These are phyloP conservation scores for Simalia tracyae DNA, from an alignment of 2,797 vertebrate species.

Conservation along the genomic window DNA sequence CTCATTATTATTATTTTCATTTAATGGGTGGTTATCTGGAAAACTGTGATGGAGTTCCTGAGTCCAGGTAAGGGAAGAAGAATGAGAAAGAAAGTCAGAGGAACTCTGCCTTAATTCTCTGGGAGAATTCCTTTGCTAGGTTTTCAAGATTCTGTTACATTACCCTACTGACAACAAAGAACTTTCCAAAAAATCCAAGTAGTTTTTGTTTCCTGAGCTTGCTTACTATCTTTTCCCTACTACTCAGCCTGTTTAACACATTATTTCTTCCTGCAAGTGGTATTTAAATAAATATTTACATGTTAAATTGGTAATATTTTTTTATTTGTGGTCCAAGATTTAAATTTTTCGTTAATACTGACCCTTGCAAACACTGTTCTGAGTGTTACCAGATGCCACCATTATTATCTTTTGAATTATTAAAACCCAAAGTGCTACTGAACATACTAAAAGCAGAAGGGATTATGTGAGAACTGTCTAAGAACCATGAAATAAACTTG, in stretches of 20 bases:
- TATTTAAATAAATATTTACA: neutral
- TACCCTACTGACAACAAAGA: neutral
- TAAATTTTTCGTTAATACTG: neutral
- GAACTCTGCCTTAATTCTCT: neutral
- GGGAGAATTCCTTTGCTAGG: neutral
- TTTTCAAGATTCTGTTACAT: neutral
- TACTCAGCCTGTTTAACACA: neutral
- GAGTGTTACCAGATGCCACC: neutral
- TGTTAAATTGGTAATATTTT: neutral
- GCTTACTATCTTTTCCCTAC: neutral
- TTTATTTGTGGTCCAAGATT: neutral
- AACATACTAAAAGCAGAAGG: neutral
- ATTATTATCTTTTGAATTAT: conserved; percentile 7
- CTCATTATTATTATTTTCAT: neutral
- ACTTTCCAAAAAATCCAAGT: neutral
- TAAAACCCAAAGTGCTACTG: neutral
- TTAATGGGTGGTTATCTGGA: neutral
- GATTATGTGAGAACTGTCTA: neutral
- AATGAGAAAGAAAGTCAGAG: neutral
- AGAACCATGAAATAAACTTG: neutral
- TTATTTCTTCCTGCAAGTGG: neutral
- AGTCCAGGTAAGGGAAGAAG: neutral
- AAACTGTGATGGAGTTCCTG: neutral
- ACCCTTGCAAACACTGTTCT: neutral
- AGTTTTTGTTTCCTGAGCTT: neutral